Percentiles rank a stretch among this genome's conserved stretches.
phyloP scores from a whole-genome alignment of 2,113 vertebrate genomes.

The Callionymus lyra region DNA sequence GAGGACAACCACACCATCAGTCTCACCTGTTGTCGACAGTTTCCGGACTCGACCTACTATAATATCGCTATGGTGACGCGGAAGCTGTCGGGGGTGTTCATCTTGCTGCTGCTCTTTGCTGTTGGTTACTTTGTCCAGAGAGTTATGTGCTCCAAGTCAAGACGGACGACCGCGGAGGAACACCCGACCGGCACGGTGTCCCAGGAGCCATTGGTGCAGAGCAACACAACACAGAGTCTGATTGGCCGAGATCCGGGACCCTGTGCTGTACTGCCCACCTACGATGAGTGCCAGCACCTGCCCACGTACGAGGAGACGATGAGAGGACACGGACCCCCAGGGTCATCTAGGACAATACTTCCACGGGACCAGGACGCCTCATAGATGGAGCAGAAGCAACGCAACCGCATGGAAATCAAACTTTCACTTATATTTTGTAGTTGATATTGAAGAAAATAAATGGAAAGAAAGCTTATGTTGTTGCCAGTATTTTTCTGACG shows the following conservation, averaged over 20 bases:
- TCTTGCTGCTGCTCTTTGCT: conserved; percentile 76
- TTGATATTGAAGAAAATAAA: no score
- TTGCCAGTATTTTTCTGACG: no score
- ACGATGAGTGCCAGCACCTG: conserved; percentile 78
- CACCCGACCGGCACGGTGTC: conserved; percentile 53
- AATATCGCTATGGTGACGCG: conserved; percentile 75
- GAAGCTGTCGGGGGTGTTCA: conserved; percentile 78
- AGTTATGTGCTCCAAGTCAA: conserved; percentile 67
- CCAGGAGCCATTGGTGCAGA: conserved; percentile 66
- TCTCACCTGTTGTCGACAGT: conserved; percentile 62
- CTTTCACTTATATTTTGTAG: conserved; percentile 2
- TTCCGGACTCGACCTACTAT: conserved; percentile 69
- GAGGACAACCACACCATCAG: conserved; percentile 50
- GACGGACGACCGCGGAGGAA: conserved; percentile 51
- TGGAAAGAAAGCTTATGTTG: no score
- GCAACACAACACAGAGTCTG: conserved; percentile 36
- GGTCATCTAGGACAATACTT: conserved; percentile 1
- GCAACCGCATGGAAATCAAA: not conserved
- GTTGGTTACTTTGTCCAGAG: conserved; percentile 78
- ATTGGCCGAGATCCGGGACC: conserved; percentile 11
- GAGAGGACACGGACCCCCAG: conserved; percentile 17
- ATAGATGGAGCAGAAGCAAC: not conserved
- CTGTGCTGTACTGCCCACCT: conserved; percentile 66
- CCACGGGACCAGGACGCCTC: conserved; percentile 3
- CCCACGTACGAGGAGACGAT: conserved; percentile 83